Evolutionary conservation across 2,888 invertebrate genomes (phyloP).

Genomic region (Cephus nigrinus): DNA sequence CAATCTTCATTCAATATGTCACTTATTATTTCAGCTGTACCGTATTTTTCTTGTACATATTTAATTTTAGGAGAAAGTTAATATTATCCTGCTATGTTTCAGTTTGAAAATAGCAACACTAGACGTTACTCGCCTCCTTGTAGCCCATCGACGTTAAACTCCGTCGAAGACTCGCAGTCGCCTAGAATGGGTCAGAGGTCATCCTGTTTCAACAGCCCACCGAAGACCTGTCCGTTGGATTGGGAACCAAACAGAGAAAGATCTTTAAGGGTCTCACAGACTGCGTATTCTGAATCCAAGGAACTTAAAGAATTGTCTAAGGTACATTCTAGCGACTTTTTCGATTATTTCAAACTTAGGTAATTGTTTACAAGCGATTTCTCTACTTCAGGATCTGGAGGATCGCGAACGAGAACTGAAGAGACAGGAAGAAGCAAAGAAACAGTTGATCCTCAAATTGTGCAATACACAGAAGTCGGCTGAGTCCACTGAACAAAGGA

Average conservation of each 20-base stretch:
- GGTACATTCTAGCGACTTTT: constrained; percentile 32
- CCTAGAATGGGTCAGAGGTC: constrained; percentile 41
- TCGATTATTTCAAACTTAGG: neutral
- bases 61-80: neutral
- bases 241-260: constrained; percentile 48
- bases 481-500: constrained; percentile 47
- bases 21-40: neutral
- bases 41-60: neutral
- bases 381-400: constrained; percentile 49
- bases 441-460: constrained; percentile 54
- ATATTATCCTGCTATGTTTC: constrained; percentile 5
- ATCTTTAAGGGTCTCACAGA: constrained; percentile 19
- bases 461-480: constrained; percentile 50
- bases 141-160: constrained; percentile 47
- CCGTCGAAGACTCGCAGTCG: constrained; percentile 39
- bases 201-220: constrained; percentile 35
- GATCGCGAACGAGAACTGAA: constrained; percentile 51
- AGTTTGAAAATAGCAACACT: constrained; percentile 55
- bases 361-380: constrained; percentile 3
- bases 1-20: neutral
- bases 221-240: constrained; percentile 43
- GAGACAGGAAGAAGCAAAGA: constrained; percentile 55
- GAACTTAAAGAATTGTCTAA: constrained; percentile 44
- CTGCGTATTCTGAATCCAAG: constrained; percentile 22
- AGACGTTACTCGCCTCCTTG: constrained; percentile 51